These are phyloP conservation scores for Nysson spinosus DNA, from an alignment of 2,888 invertebrate genomes.

Conservation along the genomic window DNA sequence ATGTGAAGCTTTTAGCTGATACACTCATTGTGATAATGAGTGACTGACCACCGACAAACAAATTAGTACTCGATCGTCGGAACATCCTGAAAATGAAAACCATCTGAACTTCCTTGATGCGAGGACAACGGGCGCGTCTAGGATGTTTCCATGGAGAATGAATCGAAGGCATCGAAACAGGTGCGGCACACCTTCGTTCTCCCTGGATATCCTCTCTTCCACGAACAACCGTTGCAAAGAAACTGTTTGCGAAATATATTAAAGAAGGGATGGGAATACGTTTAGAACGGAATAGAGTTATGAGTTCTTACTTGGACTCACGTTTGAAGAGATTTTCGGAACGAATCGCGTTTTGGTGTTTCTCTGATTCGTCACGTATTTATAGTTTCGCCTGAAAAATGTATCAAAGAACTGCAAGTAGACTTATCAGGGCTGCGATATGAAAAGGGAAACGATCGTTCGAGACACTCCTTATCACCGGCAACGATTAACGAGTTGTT, in stretches of 20 bases:
- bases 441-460: constrained; percentile 34
- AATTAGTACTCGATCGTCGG: neutral
- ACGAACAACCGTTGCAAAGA: constrained; percentile 13
- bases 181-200: constrained; percentile 26
- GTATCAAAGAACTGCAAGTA: neutral
- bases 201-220: constrained; percentile 7
- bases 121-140: constrained; percentile 41
- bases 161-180: constrained; percentile 46
- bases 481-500: constrained; percentile 6
- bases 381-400: neutral
- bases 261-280: constrained; percentile 2
- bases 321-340: neutral
- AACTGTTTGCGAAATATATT: neutral
- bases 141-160: constrained; percentile 32
- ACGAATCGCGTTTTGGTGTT: neutral
- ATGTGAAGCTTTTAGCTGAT: no score
- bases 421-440: constrained; percentile 23
- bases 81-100: constrained; percentile 33
- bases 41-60: no score
- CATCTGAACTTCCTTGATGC: neutral
- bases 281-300: neutral
- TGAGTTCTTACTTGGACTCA: neutral
- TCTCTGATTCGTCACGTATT: neutral
- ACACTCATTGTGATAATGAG: no score
- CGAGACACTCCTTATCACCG: constrained; percentile 21